phyloP scores from a whole-genome alignment of 2,888 invertebrate species.

The Gisinianus flammeolus region DNA sequence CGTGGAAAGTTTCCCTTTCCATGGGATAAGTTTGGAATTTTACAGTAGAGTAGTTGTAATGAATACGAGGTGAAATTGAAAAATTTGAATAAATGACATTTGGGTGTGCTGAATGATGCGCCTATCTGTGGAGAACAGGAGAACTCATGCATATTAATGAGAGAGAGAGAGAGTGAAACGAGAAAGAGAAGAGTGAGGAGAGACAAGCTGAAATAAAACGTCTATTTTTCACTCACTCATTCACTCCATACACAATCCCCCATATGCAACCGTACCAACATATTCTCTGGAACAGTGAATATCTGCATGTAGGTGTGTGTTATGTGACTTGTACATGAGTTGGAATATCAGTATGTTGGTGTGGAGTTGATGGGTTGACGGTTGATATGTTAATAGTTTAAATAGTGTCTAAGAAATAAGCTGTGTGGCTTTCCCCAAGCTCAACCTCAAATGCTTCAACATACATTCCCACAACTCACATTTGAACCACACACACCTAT shows the following conservation, averaged over 20 bases:
- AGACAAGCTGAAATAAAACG: slow-evolving; percentile 33
- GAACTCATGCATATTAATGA: slow-evolving; percentile 39
- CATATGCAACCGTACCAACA: not conserved
- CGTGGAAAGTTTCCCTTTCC: not conserved
- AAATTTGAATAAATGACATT: slow-evolving; percentile 37
- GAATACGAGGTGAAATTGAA: slow-evolving; percentile 26
- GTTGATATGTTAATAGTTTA: no score
- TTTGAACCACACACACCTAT: no score
- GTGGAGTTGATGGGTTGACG: no score
- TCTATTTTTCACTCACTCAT: slow-evolving; percentile 21
- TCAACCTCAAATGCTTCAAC: not conserved
- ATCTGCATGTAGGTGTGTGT: no score
- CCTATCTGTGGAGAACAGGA: slow-evolving; percentile 33
- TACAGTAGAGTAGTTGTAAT: not conserved
- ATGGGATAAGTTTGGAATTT: not conserved
- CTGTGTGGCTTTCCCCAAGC: no score
- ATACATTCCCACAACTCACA: not conserved
- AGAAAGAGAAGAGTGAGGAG: not conserved
- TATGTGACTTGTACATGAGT: no score
- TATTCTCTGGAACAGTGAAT: no score
- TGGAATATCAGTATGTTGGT: no score
- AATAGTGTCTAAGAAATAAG: no score
- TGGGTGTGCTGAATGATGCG: slow-evolving; percentile 29
- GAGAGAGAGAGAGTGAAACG: slow-evolving; percentile 10
- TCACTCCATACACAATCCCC: not conserved